Conservation (phyloP, 2,113 vertebrate species). For the Suncus etruscus region DNA sequence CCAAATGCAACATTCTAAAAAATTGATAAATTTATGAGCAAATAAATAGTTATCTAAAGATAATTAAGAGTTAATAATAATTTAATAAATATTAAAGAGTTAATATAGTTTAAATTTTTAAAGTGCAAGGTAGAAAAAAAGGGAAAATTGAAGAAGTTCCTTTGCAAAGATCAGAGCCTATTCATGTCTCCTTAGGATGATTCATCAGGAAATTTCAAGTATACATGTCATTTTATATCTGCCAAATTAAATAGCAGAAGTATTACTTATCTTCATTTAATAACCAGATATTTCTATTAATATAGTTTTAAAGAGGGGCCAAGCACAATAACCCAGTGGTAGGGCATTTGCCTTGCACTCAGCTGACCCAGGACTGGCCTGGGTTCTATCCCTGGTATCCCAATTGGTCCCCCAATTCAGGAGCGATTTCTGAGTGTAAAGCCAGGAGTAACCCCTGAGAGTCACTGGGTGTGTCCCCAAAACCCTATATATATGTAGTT, state of each 20-base stretch:
- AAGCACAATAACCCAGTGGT: too few relatives aligned
- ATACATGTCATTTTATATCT: conserved; percentile 51
- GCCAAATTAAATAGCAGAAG: conserved; percentile 49
- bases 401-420: too few relatives aligned
- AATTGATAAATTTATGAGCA: conserved; percentile 13
- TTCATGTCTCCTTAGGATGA: conserved; percentile 15
- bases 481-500: background rate
- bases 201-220: conserved; percentile 55
- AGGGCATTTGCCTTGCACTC: too few relatives aligned
- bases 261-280: conserved; percentile 53
- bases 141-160: background rate
- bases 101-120: background rate
- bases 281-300: conserved; percentile 60
- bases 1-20: background rate
- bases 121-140: background rate
- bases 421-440: too few relatives aligned
- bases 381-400: too few relatives aligned
- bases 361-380: too few relatives aligned
- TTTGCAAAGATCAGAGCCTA: conserved; percentile 14
- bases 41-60: background rate
- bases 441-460: too few relatives aligned
- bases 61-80: too few relatives aligned
- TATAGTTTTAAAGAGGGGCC: conserved; percentile 25
- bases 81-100: too few relatives aligned
- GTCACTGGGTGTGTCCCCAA: too few relatives aligned